These are phyloP conservation scores for Theocolax elegans DNA, from an alignment of 1,140 invertebrate genomes.

Conservation along the genomic window DNA sequence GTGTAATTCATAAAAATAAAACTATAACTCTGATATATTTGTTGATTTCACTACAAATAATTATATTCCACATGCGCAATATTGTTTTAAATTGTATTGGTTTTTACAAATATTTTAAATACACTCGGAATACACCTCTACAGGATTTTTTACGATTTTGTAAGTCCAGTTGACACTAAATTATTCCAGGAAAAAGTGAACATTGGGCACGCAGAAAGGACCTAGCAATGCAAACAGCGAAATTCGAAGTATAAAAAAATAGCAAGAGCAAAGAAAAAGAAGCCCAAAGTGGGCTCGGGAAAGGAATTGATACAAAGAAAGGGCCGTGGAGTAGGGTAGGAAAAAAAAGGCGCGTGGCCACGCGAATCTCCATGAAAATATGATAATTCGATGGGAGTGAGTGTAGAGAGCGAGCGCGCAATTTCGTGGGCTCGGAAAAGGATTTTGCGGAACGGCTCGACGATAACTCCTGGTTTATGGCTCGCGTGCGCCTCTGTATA, in stretches of 20 bases:
- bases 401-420: neutral
- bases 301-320: too few species aligned
- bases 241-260: conserved; percentile 4
- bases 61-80: too few species aligned
- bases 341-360: too few species aligned
- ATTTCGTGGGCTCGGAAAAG: conserved; percentile 10
- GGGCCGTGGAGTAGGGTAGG: too few species aligned
- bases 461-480: conserved; percentile 56
- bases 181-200: conserved; percentile 30
- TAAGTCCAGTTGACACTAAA: conserved; percentile 18
- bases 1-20: too few species aligned
- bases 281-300: too few species aligned
- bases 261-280: neutral
- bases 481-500: conserved; percentile 28
- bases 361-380: conserved; percentile 15
- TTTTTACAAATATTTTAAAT: too few species aligned
- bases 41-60: too few species aligned
- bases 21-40: too few species aligned
- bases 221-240: neutral
- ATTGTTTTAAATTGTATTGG: too few species aligned
- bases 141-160: too few species aligned
- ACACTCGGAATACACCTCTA: too few species aligned
- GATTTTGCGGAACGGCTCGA: conserved; percentile 45
- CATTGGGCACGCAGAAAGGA: conserved; percentile 4
- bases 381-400: conserved; percentile 20